Evolutionary conservation across 2,113 vertebrate species (phyloP).

Genomic region (Megaceryle torquata): DNA sequence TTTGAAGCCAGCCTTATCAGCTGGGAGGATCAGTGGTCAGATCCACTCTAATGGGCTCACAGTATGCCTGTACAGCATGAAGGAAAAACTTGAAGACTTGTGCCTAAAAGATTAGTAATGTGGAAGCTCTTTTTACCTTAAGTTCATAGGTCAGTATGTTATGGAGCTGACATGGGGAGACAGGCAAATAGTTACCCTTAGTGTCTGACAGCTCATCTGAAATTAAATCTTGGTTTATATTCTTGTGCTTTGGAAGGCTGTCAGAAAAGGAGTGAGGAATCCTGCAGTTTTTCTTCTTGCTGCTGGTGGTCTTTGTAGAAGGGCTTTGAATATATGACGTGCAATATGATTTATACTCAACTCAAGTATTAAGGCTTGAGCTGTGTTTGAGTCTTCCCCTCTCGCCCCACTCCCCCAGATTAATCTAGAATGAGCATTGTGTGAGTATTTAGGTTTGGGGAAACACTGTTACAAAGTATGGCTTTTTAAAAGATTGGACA

Average conservation of each 20-base stretch:
- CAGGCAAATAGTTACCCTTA: background rate
- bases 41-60: background rate
- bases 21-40: background rate
- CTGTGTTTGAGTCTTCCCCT: background rate
- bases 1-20: background rate
- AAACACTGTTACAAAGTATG: background rate
- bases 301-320: background rate
- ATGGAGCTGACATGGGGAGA: background rate
- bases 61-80: background rate
- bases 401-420: background rate
- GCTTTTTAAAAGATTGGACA: background rate
- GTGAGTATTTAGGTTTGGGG: background rate
- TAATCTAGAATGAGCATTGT: background rate
- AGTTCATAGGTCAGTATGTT: background rate
- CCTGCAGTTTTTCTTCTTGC: background rate
- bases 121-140: background rate
- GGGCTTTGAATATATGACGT: background rate
- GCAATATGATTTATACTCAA: background rate
- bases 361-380: background rate
- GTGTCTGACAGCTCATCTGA: background rate
- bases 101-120: background rate
- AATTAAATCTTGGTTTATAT: background rate
- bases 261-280: background rate
- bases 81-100: background rate
- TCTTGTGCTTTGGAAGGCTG: background rate